Evolutionary conservation across 2,797 vertebrate genomes (phyloP).

Genomic region (Steatocranus sp.): DNA sequence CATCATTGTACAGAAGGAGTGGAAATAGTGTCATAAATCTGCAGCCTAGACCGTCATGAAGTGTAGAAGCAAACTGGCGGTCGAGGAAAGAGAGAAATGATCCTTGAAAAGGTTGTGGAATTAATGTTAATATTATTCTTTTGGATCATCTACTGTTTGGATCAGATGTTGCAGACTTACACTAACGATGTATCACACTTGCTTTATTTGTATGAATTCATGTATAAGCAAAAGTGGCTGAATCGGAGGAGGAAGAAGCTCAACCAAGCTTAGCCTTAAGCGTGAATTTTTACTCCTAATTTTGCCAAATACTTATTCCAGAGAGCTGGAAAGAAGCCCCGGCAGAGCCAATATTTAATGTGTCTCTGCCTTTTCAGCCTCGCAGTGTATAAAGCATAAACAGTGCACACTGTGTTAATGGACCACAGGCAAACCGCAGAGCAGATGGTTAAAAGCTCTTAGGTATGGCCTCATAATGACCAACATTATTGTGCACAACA

Average conservation of each 20-base stretch:
- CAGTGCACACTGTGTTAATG: background rate
- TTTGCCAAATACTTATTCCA: background rate
- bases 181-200: background rate
- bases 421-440: background rate
- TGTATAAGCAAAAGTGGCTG: background rate
- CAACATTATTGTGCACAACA: background rate
- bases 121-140: background rate
- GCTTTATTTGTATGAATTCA: background rate
- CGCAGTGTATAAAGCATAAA: background rate
- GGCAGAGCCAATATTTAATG: background rate
- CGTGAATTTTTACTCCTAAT: background rate
- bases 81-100: background rate
- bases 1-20: conserved; percentile 14
- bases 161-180: background rate
- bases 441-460: conserved; percentile 7
- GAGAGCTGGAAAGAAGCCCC: background rate
- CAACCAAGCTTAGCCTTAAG: background rate
- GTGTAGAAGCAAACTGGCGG: background rate
- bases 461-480: background rate
- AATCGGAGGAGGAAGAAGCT: background rate
- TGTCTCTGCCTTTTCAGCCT: background rate
- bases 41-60: background rate
- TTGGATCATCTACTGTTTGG: background rate
- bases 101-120: background rate
- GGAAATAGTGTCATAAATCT: conserved; percentile 35